Evolutionary conservation across 2,113 vertebrate genomes (phyloP), one percentile per base, ranked within the genome.

Genomic region (Grammomys surdaster): DNA sequence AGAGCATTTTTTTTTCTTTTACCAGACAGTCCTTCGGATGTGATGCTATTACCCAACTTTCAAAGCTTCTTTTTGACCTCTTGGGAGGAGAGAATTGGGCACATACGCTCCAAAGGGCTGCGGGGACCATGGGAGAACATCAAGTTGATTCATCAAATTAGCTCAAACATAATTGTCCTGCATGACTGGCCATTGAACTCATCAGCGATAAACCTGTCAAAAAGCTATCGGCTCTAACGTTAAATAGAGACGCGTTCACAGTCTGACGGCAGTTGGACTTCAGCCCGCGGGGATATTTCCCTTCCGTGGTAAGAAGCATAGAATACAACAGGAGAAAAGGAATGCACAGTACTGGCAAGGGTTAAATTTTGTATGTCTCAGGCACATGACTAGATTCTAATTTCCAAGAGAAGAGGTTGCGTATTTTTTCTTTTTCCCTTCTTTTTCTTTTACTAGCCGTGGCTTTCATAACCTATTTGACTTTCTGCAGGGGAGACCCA

Each of bases 131-230:
- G 97, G 88, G 85, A 75, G 98, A 99, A 99, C 99, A 99, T 99
- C 98, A 98, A 99, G 99, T 99, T 99, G 99, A 99, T 99, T 99
- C 99, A 99, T 99, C 99, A 99, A 99, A 99, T 99, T 99, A 99
- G 98, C 98, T 98, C 98, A 98, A 97, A 98, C 98, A 98, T 99
- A 99, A 99, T 99, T 99, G 99, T 99, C 96, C 98, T 96, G 99
- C 99, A 98, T 99, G 99, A 99, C 98, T 98, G 98, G 98, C 99
- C 98, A 98, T 99, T 99, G 99, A 99, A 98, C 98, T 99, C 94
- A 97, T 97, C 97, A 98, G 98, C 99, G 98, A 98, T 99, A 99
- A 99, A 99, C 98, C 99, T 99, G 99, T 99, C 99, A 98, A 98
- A 98, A 98, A 99, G 98, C 99, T 99, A 99, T 99, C 99, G 99